Evolutionary conservation across 2,113 vertebrate species (phyloP), one percentile per base, ranked within the genome.

Genomic region (Taxidea taxus): DNA sequence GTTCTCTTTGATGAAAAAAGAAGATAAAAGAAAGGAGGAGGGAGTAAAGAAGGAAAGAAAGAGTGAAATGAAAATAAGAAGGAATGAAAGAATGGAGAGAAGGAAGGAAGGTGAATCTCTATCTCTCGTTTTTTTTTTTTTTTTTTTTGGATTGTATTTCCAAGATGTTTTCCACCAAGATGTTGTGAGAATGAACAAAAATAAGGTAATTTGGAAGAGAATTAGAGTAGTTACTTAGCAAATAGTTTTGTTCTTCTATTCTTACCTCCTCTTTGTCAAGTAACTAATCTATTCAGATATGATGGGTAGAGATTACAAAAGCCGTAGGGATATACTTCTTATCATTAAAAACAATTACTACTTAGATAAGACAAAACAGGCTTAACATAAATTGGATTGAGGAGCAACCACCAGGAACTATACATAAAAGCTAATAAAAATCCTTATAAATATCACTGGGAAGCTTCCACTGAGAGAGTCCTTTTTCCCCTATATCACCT

Each of bases 341-440:
- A 3, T 92, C 44, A 7, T 88, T 81, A 88, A 72, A 37, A 44
- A 91, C n/a, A 85, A 44, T n/a, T 68, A 51, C 34, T 64, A 82
- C 34, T 94, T 80, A 86, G 84, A 87, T 78, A 75, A 84, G 54
- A 56, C 27, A 42, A 90, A 91, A 37, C 25, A 16, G 86, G 27
- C 37, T 93, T 78, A 81, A 84, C 21, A 85, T 68, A 91, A 58
- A 86, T 91, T 51, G 20, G 44, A 91, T 95, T 91, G 58, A 86
- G 87, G 51, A 88, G 72, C 29, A 89, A 25, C 83, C 78, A 51
- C 72, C 23, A 75, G 64, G 56, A 86, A 86, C 47, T 82, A 29
- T 64, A 25, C 77, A 58, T 93, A 93, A 86, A 96, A 81, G 44
- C 42, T 87, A 80, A 96, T 90, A 82, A 49, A 91, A 91, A 82